Base-by-base conservation (phyloP, 2,113 vertebrate species). In the Penelope pileata region DNA sequence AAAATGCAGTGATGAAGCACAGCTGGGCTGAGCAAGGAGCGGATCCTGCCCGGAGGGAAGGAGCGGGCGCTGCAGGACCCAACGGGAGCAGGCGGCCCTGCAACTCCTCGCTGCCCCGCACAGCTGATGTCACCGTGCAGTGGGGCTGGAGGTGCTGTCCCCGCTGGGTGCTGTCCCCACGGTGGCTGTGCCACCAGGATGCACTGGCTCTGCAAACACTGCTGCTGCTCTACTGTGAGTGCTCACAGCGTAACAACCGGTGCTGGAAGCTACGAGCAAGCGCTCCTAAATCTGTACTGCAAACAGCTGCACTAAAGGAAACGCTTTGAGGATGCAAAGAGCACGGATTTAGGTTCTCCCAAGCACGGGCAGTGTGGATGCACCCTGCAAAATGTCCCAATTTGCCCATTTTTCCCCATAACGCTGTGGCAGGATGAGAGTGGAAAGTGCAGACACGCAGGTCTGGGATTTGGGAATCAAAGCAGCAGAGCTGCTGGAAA, bases 11-110 rank as follows among this genome's bases (percentile, higher is more conserved):
- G 95, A 96, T 5, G 42, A n/a, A 87, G 75, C 60, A 84, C 96
- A 96, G 96, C 96, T 96, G 96, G 19, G 78, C 18, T 51, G 4
- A 4, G 66, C 21, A 26, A 56, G 69, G n/a, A 85, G 82, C 85
- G 14, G 58, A 85, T 34, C 26, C 59, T 0, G 1, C 18, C 0
- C 0, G 19, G 43, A 88, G 7, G 34, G 40, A 38, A n/a, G 27
- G 68, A 60, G 50, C 7, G 38, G 19, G 36, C 51, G 18, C 5
- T 0, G 50, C 22, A 26, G 73, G 43, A 21, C 12, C 0, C 0
- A 51, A 63, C 34, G 8, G 0, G 1, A 64, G 24, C 74, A n/a
- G 74, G 53, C 7, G 1, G 9, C 62, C 50, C 73, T 21, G 2
- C 40, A 74, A 53, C 10, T n/a, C n/a, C n/a, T n/a, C n/a, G n/a